Conservation (phyloP, 2,797 vertebrate genomes). For the Falco concolor region DNA sequence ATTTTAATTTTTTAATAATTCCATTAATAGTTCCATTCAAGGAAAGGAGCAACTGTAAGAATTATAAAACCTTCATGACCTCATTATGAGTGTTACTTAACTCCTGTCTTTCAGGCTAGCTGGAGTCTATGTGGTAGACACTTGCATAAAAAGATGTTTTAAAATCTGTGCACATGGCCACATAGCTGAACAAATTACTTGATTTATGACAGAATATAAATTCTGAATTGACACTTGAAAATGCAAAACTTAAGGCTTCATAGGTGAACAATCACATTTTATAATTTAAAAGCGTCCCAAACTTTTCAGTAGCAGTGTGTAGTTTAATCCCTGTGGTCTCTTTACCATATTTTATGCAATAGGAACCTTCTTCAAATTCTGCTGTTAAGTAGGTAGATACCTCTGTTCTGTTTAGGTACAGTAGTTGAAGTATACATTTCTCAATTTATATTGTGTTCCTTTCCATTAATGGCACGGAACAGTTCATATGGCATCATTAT, state of each 20-base stretch:
- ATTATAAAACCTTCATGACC: constrained; percentile 21
- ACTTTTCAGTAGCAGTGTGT: neutral
- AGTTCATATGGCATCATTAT: neutral
- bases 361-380: neutral
- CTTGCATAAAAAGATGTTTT: neutral
- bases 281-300: neutral
- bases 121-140: neutral
- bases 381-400: neutral
- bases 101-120: neutral
- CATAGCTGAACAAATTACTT: neutral
- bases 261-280: neutral
- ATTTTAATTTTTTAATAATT: constrained; percentile 53
- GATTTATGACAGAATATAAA: constrained; percentile 24
- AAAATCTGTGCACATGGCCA: neutral
- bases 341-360: neutral
- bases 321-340: neutral
- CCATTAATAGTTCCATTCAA: constrained; percentile 40
- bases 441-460: neutral
- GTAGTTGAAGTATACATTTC: neutral
- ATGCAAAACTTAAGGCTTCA: constrained; percentile 1
- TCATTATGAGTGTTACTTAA: neutral
- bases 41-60: constrained; percentile 20
- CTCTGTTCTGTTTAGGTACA: neutral
- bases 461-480: neutral
- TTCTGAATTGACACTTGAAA: constrained; percentile 1